Conservation (phyloP, 37 sponge, comb jelly and placozoan species). For the Cladorhizidae sp. region DNA sequence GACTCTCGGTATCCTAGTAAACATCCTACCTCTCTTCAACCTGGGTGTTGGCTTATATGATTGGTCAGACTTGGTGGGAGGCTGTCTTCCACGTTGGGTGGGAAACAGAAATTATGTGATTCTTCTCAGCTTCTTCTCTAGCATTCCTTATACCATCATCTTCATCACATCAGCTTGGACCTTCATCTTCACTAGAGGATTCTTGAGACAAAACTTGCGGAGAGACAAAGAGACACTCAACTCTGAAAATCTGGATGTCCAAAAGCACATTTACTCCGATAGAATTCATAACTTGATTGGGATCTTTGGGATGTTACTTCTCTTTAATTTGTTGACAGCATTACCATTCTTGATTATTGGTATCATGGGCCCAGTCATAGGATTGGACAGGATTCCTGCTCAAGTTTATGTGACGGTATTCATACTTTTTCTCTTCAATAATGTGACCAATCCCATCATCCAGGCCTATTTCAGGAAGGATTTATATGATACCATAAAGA, state of each 20-base stretch:
- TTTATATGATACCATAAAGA: conserved; percentile 4
- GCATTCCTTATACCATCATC: conserved; percentile 22
- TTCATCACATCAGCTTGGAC: conserved; percentile 44
- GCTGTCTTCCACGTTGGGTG: conserved; percentile 20
- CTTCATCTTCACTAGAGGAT: conserved; percentile 19
- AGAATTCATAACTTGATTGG: conserved; percentile 17
- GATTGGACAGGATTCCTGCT: conserved; percentile 6
- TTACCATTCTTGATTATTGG: conserved; percentile 11
- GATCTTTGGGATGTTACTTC: conserved; percentile 25
- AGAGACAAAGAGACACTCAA: not conserved
- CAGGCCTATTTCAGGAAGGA: conserved; percentile 43
- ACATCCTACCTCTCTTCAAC: not conserved
- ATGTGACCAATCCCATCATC: conserved; percentile 33
- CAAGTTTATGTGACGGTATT: not conserved
- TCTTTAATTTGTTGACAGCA: conserved; percentile 14
- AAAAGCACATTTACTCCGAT: conserved; percentile 5
- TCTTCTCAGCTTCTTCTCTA: not conserved
- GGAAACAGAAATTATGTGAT: conserved; percentile 21
- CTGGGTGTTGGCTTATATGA: conserved; percentile 14
- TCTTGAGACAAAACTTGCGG: not conserved
- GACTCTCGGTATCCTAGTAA: not conserved
- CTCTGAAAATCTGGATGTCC: not conserved
- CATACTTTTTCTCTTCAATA: conserved; percentile 16
- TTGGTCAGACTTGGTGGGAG: not conserved
- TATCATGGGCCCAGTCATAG: conserved; percentile 2